phyloP scores from a whole-genome alignment of 2,113 vertebrate genomes.

The Mionectes macconnelli region DNA sequence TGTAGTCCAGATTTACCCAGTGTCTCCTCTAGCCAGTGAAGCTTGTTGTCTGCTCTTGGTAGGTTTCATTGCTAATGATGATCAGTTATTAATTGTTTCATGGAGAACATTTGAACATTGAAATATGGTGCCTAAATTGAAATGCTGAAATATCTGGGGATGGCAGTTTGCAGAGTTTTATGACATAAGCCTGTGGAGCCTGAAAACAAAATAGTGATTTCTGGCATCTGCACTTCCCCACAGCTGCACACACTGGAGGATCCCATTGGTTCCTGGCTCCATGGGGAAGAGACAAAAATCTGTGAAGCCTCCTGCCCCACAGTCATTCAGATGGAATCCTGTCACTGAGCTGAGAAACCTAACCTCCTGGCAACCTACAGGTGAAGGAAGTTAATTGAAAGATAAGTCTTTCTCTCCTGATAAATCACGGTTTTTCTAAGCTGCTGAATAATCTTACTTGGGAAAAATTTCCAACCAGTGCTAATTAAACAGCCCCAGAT shows the following conservation, averaged over 20 bases:
- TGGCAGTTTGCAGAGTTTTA: not conserved
- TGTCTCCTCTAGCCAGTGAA: not conserved
- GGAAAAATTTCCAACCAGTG: not conserved
- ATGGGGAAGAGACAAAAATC: not conserved
- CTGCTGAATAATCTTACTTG: not conserved
- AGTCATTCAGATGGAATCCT: not conserved
- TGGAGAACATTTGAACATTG: not conserved
- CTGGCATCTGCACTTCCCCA: not conserved
- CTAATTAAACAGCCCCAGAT: constrained; percentile 14
- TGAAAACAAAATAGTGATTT: not conserved
- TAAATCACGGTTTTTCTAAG: constrained; percentile 26
- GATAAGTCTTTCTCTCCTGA: constrained; percentile 5
- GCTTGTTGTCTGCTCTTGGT: not conserved
- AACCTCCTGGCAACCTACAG: not conserved
- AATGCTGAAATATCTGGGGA: not conserved
- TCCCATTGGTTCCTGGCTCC: not conserved
- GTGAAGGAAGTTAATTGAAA: constrained; percentile 39
- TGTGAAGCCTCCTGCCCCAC: not conserved
- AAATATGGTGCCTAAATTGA: not conserved
- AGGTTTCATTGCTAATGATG: not conserved
- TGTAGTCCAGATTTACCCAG: not conserved
- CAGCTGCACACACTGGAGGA: not conserved
- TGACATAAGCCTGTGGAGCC: not conserved
- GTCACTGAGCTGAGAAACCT: not conserved
- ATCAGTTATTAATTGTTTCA: not conserved